Evolutionary conservation across 2,888 invertebrate genomes (phyloP).

Genomic region (Microctonus brassicae): DNA sequence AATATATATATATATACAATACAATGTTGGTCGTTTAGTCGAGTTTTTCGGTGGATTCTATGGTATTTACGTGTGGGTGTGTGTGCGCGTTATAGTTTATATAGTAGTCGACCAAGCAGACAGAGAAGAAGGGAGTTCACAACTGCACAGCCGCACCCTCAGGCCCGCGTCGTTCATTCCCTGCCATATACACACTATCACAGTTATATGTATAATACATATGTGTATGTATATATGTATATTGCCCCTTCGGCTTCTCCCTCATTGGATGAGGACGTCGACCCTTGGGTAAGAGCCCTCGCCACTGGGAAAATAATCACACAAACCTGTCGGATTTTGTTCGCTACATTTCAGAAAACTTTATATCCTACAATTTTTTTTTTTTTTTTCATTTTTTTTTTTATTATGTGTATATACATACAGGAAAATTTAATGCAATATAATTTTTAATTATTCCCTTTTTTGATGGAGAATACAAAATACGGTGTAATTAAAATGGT

Average conservation of each 20-base stretch:
- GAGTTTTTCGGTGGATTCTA: slow-evolving; percentile 16
- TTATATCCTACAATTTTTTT: background rate
- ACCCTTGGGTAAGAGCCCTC: slow-evolving; percentile 17
- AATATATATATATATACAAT: too few relatives aligned
- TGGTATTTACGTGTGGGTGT: too few relatives aligned
- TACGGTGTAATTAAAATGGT: too few relatives aligned
- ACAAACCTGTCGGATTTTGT: slow-evolving; percentile 26
- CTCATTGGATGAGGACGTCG: slow-evolving; percentile 22
- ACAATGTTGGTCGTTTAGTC: slow-evolving; percentile 30
- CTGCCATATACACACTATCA: background rate
- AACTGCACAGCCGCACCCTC: slow-evolving; percentile 41
- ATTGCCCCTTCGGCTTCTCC: background rate
- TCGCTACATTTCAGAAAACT: slow-evolving; percentile 22
- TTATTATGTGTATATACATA: background rate
- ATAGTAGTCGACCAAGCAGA: background rate
- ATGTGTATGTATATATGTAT: background rate
- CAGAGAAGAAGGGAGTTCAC: slow-evolving; percentile 29
- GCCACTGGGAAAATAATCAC: slow-evolving; percentile 27
- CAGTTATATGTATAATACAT: background rate
- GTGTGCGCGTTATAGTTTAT: background rate
- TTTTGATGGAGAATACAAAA: background rate
- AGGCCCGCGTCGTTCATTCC: slow-evolving; percentile 32
- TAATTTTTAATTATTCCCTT: background rate
- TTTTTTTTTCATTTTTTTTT: background rate
- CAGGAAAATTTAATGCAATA: background rate